Evolutionary conservation across 2,797 vertebrate species (phyloP).

Genomic region (Ciconia nigra): DNA sequence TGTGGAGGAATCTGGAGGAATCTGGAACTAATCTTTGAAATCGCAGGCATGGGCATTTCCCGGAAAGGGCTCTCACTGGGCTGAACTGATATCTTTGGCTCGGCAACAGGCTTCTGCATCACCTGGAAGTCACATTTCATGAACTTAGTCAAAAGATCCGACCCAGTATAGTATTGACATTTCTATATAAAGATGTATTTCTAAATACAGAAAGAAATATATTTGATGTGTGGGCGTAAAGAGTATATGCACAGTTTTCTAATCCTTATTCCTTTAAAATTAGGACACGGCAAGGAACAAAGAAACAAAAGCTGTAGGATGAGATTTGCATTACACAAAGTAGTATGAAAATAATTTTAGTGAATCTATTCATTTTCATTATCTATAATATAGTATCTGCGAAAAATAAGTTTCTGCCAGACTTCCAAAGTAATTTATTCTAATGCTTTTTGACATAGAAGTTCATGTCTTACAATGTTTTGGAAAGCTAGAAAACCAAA

Average conservation of each 20-base stretch:
- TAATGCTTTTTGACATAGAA: neutral
- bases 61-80: neutral
- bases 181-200: neutral
- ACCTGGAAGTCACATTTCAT: neutral
- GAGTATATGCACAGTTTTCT: neutral
- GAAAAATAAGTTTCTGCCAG: neutral
- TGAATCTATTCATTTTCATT: neutral
- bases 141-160: neutral
- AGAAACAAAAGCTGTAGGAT: neutral
- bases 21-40: neutral
- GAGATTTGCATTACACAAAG: neutral
- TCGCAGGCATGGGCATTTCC: neutral
- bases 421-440: neutral
- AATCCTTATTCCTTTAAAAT: neutral
- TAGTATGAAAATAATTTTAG: neutral
- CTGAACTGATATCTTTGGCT: neutral
- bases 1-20: neutral
- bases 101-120: neutral
- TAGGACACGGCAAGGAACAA: neutral
- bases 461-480: neutral
- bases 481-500: neutral
- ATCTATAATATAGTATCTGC: neutral
- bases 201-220: neutral
- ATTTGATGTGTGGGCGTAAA: neutral
- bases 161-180: neutral